Evolutionary conservation across 2,797 vertebrate genomes (phyloP).

Genomic region (Muscicapa comitata): DNA sequence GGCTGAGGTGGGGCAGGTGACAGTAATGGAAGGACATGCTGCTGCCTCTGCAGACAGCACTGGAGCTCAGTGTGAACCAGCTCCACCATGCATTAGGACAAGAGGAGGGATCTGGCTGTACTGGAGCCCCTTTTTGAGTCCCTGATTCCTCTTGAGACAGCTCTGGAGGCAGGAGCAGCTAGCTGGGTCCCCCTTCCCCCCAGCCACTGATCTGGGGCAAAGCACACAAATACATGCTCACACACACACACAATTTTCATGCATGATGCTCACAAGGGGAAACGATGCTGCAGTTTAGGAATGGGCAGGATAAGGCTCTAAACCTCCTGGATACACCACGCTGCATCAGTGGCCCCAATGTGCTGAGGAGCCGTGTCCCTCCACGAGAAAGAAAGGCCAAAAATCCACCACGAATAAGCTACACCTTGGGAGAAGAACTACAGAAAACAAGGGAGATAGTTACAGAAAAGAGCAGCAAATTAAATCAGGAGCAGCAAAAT

Average conservation of each 20-base stretch:
- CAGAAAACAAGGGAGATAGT: neutral
- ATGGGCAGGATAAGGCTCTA: neutral
- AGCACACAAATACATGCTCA: neutral
- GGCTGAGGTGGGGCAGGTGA: neutral
- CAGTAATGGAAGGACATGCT: neutral
- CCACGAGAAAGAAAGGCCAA: neutral
- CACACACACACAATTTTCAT: neutral
- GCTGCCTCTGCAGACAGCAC: neutral
- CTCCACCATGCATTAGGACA: fast-evolving
- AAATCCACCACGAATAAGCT: neutral
- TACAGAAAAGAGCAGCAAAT: neutral
- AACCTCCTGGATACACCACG: neutral
- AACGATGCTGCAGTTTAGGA: neutral
- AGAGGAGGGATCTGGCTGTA: neutral
- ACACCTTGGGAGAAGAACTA: neutral
- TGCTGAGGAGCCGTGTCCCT: neutral
- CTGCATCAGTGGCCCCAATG: neutral
- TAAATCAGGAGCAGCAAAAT: neutral
- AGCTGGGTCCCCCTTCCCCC: neutral
- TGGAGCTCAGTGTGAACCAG: conserved; percentile 6
- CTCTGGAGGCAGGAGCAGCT: neutral
- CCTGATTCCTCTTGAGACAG: neutral
- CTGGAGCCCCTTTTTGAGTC: neutral
- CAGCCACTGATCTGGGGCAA: neutral
- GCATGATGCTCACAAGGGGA: neutral